Base-by-base conservation (phyloP, 2,113 vertebrate species). In the Xiphophorus couchianus region DNA sequence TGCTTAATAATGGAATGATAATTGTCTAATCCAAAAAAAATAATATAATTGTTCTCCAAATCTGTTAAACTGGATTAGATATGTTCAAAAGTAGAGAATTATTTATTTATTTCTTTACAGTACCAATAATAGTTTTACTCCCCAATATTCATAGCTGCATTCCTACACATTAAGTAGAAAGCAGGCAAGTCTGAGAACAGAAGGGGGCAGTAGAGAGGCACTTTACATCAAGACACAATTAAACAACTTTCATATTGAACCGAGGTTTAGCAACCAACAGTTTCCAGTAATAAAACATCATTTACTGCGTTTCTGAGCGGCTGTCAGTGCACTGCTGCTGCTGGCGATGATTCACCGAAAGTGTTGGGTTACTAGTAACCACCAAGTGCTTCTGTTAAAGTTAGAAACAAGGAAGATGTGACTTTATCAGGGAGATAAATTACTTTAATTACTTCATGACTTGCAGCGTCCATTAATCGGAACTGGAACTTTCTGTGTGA, bases 141-240 rank as follows among this genome's bases (percentile, higher is more conserved):
- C 65, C 22, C 81, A 42, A 35, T 33, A 11, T 58, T 71, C 78
- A 71, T 77, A 80, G 74, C 64, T 71, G 39, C 15, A 73, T 3
- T 74, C 39, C 66, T 62, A 73, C 73, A 4, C 10, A 85, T 1
- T 31, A 14, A n/a, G 60, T 48, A 48, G 35, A 84, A 64, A 80
- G 44, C 29, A 62, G 74, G 39, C 42, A 71, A 61, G 65, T 4
- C 54, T 77, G 67, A 65, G 30, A 35, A 81, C 10, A 77, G 31
- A 58, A 29, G 84, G 54, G 25, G 22, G 48, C 19, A 66, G 64
- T 77, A 54, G 73, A 58, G 65, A 91, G 90, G 90, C 92, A 93
- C 90, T 91, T 93, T 22, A 81, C 78, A 67, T 86, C 35, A 77
- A 65, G 62, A 69, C 35, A 82, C 31, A 51, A 33, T 42, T 62